Evolutionary conservation across 1,140 invertebrate genomes (phyloP).

Genomic region (Scaptomyza graminum): DNA sequence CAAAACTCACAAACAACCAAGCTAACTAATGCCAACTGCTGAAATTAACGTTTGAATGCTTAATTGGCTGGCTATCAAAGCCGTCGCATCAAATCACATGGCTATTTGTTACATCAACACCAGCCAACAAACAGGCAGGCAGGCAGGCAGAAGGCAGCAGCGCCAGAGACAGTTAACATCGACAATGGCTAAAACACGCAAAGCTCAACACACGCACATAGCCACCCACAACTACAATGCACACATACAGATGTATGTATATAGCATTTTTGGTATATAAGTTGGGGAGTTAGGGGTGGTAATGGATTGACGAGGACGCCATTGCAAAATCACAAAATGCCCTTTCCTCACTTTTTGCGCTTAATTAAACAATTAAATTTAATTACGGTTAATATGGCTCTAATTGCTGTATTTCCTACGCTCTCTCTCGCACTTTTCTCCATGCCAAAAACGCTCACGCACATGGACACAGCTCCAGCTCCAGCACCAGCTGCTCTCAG

Average conservation of each 20-base stretch:
- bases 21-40: conserved; percentile 75
- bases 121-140: conserved; percentile 12
- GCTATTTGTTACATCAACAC: conserved; percentile 79
- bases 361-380: conserved; percentile 84
- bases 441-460: conserved; percentile 50
- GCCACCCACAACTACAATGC: conserved; percentile 34
- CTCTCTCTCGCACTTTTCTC: conserved; percentile 20
- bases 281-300: conserved; percentile 4
- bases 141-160: conserved; percentile 6
- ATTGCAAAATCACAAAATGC: conserved; percentile 78
- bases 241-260: conserved; percentile 1
- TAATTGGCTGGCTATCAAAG: conserved; percentile 77
- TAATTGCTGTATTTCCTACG: conserved; percentile 84
- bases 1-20: background rate
- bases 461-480: conserved; percentile 40
- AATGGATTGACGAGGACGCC: conserved; percentile 23
- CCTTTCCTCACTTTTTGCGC: conserved; percentile 80
- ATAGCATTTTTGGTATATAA: conserved; percentile 22
- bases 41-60: conserved; percentile 81
- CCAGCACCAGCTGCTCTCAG: conserved; percentile 14
- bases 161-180: conserved; percentile 15
- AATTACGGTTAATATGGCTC: conserved; percentile 84
- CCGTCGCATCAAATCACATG: conserved; percentile 80
- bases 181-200: conserved; percentile 26
- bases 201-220: conserved; percentile 31